Evolutionary conservation across 2,113 vertebrate species (phyloP).

Genomic region (Galeopterus variegatus): DNA sequence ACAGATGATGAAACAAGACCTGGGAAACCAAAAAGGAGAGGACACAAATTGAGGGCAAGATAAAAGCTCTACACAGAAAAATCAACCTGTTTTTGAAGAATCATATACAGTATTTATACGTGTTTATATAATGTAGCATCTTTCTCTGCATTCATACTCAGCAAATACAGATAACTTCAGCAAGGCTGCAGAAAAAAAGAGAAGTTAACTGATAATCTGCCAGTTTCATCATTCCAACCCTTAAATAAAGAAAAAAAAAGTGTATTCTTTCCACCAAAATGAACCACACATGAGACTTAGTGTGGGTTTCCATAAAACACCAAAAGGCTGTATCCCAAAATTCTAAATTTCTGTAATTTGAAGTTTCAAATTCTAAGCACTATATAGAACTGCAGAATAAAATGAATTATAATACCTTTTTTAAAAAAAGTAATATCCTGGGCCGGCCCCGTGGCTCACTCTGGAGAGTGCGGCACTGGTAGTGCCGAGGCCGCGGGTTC

Average conservation of each 20-base stretch:
- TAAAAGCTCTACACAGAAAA: neutral
- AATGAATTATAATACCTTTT: neutral
- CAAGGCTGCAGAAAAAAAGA: neutral
- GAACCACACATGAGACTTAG: neutral
- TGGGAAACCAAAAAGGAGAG: conserved; percentile 79
- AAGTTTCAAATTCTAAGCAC: neutral
- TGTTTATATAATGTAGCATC: neutral
- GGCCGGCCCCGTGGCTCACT: too few species aligned
- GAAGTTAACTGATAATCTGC: neutral
- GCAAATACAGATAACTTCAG: neutral
- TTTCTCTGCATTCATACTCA: neutral
- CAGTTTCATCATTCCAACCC: neutral
- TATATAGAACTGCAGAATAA: neutral
- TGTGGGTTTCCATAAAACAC: neutral
- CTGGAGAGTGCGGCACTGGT: too few species aligned
- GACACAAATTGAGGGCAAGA: neutral
- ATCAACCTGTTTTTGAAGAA: neutral
- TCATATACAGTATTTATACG: neutral
- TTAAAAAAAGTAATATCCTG: neutral
- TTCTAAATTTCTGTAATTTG: neutral
- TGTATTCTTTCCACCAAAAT: neutral
- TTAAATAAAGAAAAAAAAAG: neutral
- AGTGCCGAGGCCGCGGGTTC: too few species aligned
- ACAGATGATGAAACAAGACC: conserved; percentile 56
- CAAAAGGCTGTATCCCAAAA: neutral